Evolutionary conservation across 2,113 vertebrate genomes (phyloP).

Genomic region (Epinephelus moara): DNA sequence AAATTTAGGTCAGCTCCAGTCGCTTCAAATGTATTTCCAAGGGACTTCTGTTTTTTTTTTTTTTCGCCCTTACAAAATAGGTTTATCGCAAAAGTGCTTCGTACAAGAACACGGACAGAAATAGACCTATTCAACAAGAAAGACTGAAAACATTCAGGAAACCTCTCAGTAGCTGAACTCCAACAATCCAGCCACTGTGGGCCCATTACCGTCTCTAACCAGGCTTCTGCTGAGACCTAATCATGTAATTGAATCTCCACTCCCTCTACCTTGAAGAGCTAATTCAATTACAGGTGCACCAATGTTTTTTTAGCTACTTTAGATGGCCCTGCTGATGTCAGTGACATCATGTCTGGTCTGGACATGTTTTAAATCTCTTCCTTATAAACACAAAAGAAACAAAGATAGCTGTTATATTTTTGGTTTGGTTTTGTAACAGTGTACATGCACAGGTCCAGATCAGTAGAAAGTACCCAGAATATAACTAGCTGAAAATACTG

Average conservation of each 20-base stretch:
- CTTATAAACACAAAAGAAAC: not conserved
- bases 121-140: not conserved
- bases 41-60: not conserved
- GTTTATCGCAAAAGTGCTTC: constrained; percentile 5
- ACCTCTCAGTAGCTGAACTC: constrained; percentile 30
- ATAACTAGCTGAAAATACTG: not conserved
- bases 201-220: constrained; percentile 14
- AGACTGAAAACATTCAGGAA: constrained; percentile 6
- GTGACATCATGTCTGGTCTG: constrained; percentile 70
- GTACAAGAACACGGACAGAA: constrained; percentile 5
- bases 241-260: constrained; percentile 48
- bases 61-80: not conserved
- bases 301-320: constrained; percentile 40
- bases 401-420: constrained; percentile 19
- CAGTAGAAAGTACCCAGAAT: constrained; percentile 12
- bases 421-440: constrained; percentile 32
- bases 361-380: constrained; percentile 14
- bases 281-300: constrained; percentile 58
- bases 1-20: constrained; percentile 44
- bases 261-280: constrained; percentile 19
- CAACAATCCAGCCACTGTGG: constrained; percentile 20
- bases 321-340: constrained; percentile 39
- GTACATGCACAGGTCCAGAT: constrained; percentile 19
- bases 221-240: constrained; percentile 34
- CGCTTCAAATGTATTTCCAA: constrained; percentile 16